Base-by-base conservation (phyloP, 1,140 invertebrate genomes). In the Neodiprion pinetum region DNA sequence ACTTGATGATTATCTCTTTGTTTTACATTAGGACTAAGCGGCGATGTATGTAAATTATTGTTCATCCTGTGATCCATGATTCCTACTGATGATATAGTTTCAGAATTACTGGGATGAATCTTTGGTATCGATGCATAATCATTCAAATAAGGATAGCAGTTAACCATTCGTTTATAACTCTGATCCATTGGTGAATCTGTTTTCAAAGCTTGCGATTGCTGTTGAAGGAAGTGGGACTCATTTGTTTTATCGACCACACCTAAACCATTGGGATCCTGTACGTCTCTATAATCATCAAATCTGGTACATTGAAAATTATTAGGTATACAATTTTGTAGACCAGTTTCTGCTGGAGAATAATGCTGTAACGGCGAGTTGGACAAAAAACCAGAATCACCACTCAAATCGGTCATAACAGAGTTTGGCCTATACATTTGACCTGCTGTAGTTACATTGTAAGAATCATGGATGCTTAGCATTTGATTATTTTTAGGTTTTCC, bases 341-440 rank as follows among this genome's bases (percentile, higher is more conserved):
- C 67, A 23, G 80, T 82, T 17, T 88, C 85, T 9, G 79, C 80
- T 0, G 87, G 83, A 3, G 87, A 88, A 61, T 86, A 88, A 67
- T 87, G 85, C 67, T 88, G 87, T 8, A 87, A 72, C 5, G 86
- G 81, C 7, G 88, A 87, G 71, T 86, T 88, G 1, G 88, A 85
- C 40, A 86, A 74, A 76, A 88, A 88, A 14, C 83, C 83, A 14
- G 86, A 87, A 76, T 89, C 87, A 2, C 74, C 79, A 75, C 80
- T 86, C 21, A 86, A 80, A 74, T 89, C 85, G 72, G 84, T 88
- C 83, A 88, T 85, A 66, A 85, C 80, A 14, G 87, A 86, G 8
- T 81, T 80, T 21, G 87, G 83, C 68, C 83, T 80, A 71, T 86
- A 87, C 65, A 73, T 80, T 75, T 80, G 80, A 75, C 40, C 70